Base-by-base conservation (phyloP, 2,113 vertebrate species). In the Amphiprion ocellaris region DNA sequence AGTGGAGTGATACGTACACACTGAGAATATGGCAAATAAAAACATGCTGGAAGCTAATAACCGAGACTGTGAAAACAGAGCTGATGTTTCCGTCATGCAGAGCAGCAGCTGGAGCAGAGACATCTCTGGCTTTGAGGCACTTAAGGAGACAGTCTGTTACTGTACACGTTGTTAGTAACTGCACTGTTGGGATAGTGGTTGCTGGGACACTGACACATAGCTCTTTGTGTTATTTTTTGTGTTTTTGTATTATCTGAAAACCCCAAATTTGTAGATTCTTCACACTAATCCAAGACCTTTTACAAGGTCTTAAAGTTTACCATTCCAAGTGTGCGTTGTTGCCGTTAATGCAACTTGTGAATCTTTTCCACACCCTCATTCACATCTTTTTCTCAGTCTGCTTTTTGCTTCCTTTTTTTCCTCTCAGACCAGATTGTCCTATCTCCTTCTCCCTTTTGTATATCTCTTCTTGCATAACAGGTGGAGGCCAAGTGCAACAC, bases 41-140 rank as follows among this genome's bases (percentile, higher is more conserved):
- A 69, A 26, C 55, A 41, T 3, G 26, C 50, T 74, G 33, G 50
- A 50, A 63, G 55, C 61, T 28, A 9, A 65, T 5, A 23, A 41
- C 44, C 4, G 24, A 8, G 53, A 37, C 80, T 65, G 64, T 84
- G 26, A 72, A 87, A 87, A 59, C 46, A 58, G 44, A 33, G 30
- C n/a, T 17, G 46, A 62, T 61, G 80, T 74, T 59, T 72, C 47
- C 39, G 1, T 23, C 37, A n/a, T 30, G 79, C 3, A 14, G 74
- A 55, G 56, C 63, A 62, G 66, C 82, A 78, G 66, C 83, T 80
- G 81, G 77, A 76, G 68, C 28, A 21, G 60, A 85, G 9, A 69
- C 50, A 23, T 60, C 72, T 39, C 64, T 56, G 15, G 5, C 16
- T 39, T 24, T 37, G n/a, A 7, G 28, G 46, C 21, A 83, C 50